phyloP scores from a whole-genome alignment of 2,113 vertebrate genomes.

The Megaceryle torquata region DNA sequence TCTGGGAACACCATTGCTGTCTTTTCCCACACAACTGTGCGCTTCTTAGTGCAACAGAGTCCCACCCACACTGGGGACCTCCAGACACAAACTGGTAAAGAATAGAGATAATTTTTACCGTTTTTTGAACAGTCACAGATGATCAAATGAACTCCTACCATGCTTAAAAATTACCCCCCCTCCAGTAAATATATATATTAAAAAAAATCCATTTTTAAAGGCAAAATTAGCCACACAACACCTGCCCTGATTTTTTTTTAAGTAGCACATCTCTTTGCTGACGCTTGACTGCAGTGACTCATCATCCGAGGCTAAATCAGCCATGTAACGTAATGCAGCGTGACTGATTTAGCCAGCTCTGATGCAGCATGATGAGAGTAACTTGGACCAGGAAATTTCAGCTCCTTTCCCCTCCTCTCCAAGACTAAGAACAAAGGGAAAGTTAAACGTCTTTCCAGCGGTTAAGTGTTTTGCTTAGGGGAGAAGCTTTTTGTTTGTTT shows the following conservation, averaged over 20 bases:
- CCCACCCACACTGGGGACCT: neutral
- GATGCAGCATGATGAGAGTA: slow-evolving; percentile 36
- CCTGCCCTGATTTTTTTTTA: neutral
- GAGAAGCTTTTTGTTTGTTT: neutral
- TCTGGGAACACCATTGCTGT: neutral
- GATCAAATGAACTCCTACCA: neutral
- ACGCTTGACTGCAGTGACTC: slow-evolving; percentile 61
- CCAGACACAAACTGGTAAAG: neutral
- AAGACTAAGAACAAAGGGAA: slow-evolving; percentile 18
- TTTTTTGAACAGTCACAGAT: neutral
- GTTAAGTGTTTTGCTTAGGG: neutral
- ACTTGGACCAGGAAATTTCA: slow-evolving; percentile 30
- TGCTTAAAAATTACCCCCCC: neutral
- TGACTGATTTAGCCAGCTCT: slow-evolving; percentile 61
- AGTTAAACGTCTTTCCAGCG: neutral
- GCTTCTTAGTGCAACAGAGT: neutral
- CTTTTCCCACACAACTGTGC: neutral
- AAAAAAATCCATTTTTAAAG: neutral
- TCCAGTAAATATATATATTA: neutral
- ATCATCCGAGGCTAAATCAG: slow-evolving; percentile 58
- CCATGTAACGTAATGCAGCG: slow-evolving; percentile 50
- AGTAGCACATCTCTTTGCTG: slow-evolving; percentile 52
- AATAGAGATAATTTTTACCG: neutral
- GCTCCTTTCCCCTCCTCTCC: neutral
- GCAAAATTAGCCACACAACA: neutral